A percentile compares a stretch with the other conserved stretches of the same genome.
Evolutionary conservation across 64 coral and sea anemone species (phyloP).

Genomic region (Cladopsammia gracilis): DNA sequence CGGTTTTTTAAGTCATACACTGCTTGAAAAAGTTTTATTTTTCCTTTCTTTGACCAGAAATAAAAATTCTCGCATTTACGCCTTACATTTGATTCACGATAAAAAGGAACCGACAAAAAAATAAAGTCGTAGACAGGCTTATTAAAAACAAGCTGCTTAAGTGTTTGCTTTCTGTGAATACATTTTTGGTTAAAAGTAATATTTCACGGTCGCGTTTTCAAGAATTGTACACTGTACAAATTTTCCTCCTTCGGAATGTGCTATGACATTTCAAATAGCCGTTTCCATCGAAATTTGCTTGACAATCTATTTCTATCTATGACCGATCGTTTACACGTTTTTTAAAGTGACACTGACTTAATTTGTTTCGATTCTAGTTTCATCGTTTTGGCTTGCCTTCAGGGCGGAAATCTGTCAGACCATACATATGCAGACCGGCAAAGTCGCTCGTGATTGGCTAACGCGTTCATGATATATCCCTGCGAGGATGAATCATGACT

Average conservation of each 20-base stretch:
- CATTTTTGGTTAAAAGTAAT: neutral
- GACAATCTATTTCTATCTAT: slow-evolving; percentile 38
- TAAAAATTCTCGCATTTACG: too few species aligned
- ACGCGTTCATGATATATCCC: neutral
- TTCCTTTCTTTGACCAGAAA: neutral
- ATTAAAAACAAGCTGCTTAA: neutral
- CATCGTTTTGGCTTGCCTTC: neutral
- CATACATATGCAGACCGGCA: neutral
- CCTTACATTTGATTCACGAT: neutral
- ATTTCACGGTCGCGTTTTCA: neutral
- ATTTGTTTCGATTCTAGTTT: slow-evolving; percentile 38
- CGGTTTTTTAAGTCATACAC: too few species aligned
- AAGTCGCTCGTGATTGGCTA: slow-evolving; percentile 4
- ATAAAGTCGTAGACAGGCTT: neutral
- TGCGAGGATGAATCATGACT: slow-evolving; percentile 12
- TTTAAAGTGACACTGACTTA: slow-evolving; percentile 54
- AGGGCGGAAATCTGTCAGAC: slow-evolving; percentile 33
- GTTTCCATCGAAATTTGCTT: neutral
- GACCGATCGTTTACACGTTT: slow-evolving; percentile 9
- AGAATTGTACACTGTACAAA: neutral
- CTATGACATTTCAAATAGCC: neutral
- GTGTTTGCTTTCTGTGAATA: neutral
- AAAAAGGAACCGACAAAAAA: neutral
- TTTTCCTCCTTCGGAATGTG: slow-evolving; percentile 6
- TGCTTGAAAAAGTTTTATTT: neutral